Percentiles rank a stretch among this genome's conserved stretches.
Evolutionary conservation across 2,888 invertebrate species (phyloP).

Genomic region (Pyrrhia umbra): DNA sequence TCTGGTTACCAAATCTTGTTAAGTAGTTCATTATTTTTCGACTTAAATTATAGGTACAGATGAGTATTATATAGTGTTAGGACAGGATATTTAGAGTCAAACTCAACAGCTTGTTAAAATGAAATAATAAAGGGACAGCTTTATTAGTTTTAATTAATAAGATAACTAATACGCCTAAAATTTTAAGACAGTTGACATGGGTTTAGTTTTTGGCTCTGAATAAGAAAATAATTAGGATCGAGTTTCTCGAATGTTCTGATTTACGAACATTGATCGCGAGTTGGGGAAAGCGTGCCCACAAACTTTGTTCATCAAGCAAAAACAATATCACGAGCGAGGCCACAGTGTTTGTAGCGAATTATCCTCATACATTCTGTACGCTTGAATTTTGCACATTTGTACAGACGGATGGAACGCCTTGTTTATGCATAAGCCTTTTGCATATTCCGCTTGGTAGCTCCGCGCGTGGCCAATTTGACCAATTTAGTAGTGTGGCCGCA

Average conservation of each 20-base stretch:
- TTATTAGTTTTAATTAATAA: no score
- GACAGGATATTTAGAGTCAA: no score
- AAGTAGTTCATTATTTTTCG: no score
- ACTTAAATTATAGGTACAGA: no score
- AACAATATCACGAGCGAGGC: constrained; percentile 22
- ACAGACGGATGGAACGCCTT: constrained; percentile 48
- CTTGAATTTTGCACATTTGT: constrained; percentile 45
- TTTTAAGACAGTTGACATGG: not conserved
- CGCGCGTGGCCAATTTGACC: constrained; percentile 57
- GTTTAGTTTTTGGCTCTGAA: not conserved
- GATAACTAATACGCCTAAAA: not conserved
- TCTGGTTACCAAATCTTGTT: no score
- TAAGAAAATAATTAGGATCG: not conserved
- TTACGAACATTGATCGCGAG: not conserved
- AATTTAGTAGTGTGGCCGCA: constrained; percentile 55
- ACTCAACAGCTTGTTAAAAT: no score
- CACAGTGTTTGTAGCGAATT: constrained; percentile 21
- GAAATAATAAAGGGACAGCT: no score
- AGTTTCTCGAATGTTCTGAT: not conserved
- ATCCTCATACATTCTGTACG: constrained; percentile 28
- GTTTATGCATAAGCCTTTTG: constrained; percentile 69
- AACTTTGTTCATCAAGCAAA: constrained; percentile 48
- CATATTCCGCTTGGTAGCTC: constrained; percentile 60
- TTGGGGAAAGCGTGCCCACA: constrained; percentile 6
- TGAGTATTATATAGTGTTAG: no score